phyloP scores from a whole-genome alignment of 2,113 vertebrate genomes.

The Brachionichthys hirsutus region DNA sequence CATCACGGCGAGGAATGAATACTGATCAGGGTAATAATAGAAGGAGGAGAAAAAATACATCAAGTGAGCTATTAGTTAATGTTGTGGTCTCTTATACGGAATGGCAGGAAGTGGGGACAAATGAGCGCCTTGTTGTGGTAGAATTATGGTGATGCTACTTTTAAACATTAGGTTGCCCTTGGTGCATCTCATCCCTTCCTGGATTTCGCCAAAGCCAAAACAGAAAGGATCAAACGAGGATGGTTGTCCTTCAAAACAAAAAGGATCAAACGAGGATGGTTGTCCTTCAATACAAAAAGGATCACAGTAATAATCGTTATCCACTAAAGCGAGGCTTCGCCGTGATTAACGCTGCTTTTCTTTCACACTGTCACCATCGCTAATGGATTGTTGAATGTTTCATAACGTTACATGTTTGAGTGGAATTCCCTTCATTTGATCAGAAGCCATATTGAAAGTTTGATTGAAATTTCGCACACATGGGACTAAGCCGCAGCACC shows the following conservation, averaged over 20 bases:
- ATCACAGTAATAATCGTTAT: no score
- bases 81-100: constrained; percentile 16
- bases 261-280: no score
- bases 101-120: constrained; percentile 1
- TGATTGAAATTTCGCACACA: neutral
- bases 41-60: constrained; percentile 63
- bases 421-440: neutral
- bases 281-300: no score
- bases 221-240: no score
- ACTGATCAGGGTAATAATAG: constrained; percentile 77
- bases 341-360: no score
- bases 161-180: neutral
- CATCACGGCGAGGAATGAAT: constrained; percentile 71
- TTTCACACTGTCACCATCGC: no score
- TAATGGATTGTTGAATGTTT: no score
- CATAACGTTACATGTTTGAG: neutral
- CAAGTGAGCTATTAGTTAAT: constrained; percentile 61
- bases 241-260: no score
- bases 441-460: neutral
- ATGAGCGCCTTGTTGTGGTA: neutral
- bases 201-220: neutral
- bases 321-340: no score
- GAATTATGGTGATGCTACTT: neutral
- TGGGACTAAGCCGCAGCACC: neutral
- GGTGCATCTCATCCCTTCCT: neutral